Evolutionary conservation across 2,113 vertebrate species (phyloP), one percentile per base, ranked within the genome.

Genomic region (Sinocyclocheilus anophthalmus): DNA sequence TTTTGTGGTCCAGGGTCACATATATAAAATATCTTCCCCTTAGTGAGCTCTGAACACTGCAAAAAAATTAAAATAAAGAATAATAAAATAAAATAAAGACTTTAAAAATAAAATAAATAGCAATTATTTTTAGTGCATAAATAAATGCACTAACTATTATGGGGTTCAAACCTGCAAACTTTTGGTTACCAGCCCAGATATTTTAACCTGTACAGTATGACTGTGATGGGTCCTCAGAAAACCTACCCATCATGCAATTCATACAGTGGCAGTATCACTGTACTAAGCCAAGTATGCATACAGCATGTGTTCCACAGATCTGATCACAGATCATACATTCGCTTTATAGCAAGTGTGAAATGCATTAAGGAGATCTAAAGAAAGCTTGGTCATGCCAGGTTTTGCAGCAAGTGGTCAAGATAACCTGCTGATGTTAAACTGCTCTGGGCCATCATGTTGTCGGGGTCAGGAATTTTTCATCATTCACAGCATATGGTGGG

Each of bases 401-500:
- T 42, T 39, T 79, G 37, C 33, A 79, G 30, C 20, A 59, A 79
- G 7, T 18, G n/a, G 59, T 63, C 39, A 26, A 4, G 14, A 48
- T 24, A 81, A 81, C 48, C 26, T 53, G 63, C 65, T 83, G 24
- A 37, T 53, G 12, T 69, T 50, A 30, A 63, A 45, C 16, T 24
- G 1, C 72, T 76, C 72, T 75, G 24, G 55, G 18, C n/a, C 5
- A 0, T 42, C 45, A 59, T 37, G 20, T 59, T 55, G 26, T 55
- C 5, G 10, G 69, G 67, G 50, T 50, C 63, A 50, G 26, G 12
- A 33, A 24, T 57, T 59, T 84, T 39, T 61, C 18, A 37, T 24
- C 45, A 55, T 55, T 65, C 45, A n/a, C 42, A 67, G 26, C 42
- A 79, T 78, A 55, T 53, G 39, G 79, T 86, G 69, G 57, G 20